Conservation (phyloP, 2,888 invertebrate species). For the Smittia sp. region DNA sequence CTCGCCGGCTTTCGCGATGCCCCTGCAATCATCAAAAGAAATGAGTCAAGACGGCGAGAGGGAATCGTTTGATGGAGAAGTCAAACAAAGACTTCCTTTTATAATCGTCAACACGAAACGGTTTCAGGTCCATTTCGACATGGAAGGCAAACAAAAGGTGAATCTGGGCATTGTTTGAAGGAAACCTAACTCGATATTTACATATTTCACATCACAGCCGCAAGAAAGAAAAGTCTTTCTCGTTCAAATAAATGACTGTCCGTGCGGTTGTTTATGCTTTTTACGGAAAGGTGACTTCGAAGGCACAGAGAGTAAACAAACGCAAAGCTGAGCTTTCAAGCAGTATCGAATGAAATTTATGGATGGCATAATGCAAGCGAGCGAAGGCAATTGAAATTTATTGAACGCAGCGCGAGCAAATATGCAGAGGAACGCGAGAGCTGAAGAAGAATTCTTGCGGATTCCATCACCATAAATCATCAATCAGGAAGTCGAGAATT, state of each 20-base stretch:
- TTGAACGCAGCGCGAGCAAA: background rate
- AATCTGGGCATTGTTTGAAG: constrained; percentile 30
- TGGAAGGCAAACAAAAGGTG: background rate
- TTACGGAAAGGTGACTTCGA: constrained; percentile 33
- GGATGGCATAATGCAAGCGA: background rate
- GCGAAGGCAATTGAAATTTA: too few species aligned
- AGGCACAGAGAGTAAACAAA: constrained; percentile 19
- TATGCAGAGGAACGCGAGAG: background rate
- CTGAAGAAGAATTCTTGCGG: background rate
- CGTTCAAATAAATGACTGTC: constrained; percentile 28
- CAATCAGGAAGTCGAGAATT: background rate
- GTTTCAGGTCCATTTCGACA: background rate
- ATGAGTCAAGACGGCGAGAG: constrained; percentile 3
- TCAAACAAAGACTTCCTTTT: constrained; percentile 39
- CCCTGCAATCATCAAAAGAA: constrained; percentile 63
- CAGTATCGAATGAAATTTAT: background rate
- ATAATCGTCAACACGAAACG: constrained; percentile 13
- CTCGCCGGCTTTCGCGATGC: constrained; percentile 90
- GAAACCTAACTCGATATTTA: background rate
- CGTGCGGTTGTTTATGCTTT: constrained; percentile 13
- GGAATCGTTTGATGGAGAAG: background rate
- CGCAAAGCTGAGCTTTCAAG: constrained; percentile 7
- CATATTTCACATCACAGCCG: constrained; percentile 13
- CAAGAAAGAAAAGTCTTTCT: constrained; percentile 13
- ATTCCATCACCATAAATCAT: constrained; percentile 17